Conservation (phyloP, 1,140 invertebrate species). For the Dolichoris vasculosae region DNA sequence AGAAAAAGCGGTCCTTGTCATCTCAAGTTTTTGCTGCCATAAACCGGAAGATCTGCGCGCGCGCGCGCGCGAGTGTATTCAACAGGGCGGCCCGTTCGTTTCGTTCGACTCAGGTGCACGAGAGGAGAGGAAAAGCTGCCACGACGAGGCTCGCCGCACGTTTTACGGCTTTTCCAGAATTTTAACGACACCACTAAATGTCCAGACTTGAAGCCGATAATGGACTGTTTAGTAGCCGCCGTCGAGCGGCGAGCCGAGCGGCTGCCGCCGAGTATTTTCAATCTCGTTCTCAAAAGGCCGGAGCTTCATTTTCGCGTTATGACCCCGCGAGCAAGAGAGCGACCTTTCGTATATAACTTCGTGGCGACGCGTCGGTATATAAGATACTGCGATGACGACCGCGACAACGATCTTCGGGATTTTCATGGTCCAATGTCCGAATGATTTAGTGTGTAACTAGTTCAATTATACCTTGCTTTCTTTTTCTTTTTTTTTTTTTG, state of each 20-base stretch:
- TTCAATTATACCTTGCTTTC: not conserved
- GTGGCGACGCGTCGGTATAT: not conserved
- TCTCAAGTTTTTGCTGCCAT: conserved; percentile 65
- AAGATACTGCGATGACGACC: not conserved
- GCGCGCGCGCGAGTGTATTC: conserved; percentile 18
- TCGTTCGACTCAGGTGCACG: conserved; percentile 26
- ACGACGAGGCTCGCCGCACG: conserved; percentile 44
- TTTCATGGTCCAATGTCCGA: not conserved
- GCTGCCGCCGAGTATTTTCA: conserved; percentile 37
- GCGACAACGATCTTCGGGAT: not conserved
- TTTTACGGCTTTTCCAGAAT: conserved; percentile 72
- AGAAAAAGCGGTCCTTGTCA: conserved; percentile 62
- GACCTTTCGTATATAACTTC: conserved; percentile 11
- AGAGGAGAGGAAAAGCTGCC: conserved; percentile 44
- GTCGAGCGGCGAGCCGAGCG: not conserved
- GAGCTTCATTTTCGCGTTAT: conserved; percentile 35
- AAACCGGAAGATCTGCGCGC: conserved; percentile 57
- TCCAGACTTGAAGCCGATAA: conserved; percentile 56
- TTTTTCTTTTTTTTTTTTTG: not conserved
- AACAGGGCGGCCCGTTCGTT: conserved; percentile 19
- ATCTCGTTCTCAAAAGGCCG: conserved; percentile 26
- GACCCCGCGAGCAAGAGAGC: not conserved
- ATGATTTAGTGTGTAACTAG: not conserved
- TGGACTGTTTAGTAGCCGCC: conserved; percentile 56
- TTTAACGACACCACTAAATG: conserved; percentile 69